phyloP scores from a whole-genome alignment of 2,797 vertebrate genomes.

The Xenops minutus region DNA sequence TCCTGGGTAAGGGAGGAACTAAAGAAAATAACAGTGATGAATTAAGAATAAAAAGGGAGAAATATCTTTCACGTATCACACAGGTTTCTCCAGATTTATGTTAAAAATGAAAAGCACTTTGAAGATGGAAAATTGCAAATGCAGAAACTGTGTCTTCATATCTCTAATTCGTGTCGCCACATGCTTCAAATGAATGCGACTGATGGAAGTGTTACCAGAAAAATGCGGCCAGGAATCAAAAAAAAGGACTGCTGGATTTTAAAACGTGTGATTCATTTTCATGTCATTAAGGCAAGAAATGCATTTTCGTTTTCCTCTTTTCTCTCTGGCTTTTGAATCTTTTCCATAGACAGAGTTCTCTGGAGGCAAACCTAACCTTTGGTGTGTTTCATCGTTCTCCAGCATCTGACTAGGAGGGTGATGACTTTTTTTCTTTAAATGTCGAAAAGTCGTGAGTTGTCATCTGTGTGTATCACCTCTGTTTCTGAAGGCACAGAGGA shows the following conservation, averaged over 20 bases:
- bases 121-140: constrained; percentile 10
- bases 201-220: constrained; percentile 59
- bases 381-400: neutral
- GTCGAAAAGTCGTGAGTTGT: neutral
- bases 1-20: neutral
- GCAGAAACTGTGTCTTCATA: neutral
- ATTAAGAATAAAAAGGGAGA: neutral
- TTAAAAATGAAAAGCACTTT: constrained; percentile 36
- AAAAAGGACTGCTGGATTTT: constrained; percentile 18
- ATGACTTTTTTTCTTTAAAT: neutral
- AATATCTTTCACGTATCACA: neutral
- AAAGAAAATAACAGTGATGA: constrained; percentile 19
- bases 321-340: neutral
- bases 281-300: neutral
- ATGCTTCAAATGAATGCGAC: constrained; percentile 22
- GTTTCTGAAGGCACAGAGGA: neutral
- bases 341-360: neutral
- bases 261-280: constrained; percentile 36
- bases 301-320: neutral
- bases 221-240: neutral
- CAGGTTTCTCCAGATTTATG: constrained; percentile 24
- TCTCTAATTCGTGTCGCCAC: neutral
- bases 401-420: neutral
- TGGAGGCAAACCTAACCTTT: constrained; percentile 29
- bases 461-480: neutral